Evolutionary conservation across 2,888 invertebrate species (phyloP).

Genomic region (Hirtodrosophila histrioides): DNA sequence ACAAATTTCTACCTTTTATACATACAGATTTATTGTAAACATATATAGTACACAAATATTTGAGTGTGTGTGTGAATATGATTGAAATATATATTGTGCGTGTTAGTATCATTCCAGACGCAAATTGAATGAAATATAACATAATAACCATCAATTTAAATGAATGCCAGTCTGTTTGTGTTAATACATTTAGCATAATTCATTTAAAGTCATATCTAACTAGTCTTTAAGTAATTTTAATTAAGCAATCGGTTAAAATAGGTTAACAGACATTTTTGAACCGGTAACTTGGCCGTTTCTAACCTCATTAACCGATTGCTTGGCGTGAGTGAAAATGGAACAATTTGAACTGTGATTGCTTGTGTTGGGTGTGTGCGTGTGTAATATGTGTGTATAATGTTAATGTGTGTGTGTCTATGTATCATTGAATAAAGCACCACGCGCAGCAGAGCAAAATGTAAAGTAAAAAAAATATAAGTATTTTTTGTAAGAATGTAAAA

Average conservation of each 20-base stretch:
- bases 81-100: constrained; percentile 43
- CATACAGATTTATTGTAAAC: constrained; percentile 30
- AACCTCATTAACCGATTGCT: no score
- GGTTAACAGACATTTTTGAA: neutral
- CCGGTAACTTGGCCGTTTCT: neutral
- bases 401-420: constrained; percentile 9
- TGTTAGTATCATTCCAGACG: constrained; percentile 58
- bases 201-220: constrained; percentile 10
- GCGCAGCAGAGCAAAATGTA: constrained; percentile 62
- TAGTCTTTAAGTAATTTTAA: constrained; percentile 12
- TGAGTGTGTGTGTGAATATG: constrained; percentile 42
- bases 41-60: constrained; percentile 18
- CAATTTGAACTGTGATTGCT: constrained; percentile 18
- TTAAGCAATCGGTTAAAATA: constrained; percentile 10
- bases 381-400: constrained; percentile 23
- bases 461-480: constrained; percentile 32
- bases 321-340: constrained; percentile 8
- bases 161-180: constrained; percentile 37
- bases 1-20: constrained; percentile 62
- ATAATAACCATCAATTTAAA: constrained; percentile 8
- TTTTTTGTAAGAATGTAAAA: constrained; percentile 58
- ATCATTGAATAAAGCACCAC: constrained; percentile 64
- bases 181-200: constrained; percentile 14
- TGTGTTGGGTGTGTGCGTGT: constrained; percentile 23
- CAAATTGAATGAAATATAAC: constrained; percentile 18